These are phyloP conservation scores for Magallana ariakensis DNA, from an alignment of 1,140 invertebrate species.

Conservation along the genomic window DNA sequence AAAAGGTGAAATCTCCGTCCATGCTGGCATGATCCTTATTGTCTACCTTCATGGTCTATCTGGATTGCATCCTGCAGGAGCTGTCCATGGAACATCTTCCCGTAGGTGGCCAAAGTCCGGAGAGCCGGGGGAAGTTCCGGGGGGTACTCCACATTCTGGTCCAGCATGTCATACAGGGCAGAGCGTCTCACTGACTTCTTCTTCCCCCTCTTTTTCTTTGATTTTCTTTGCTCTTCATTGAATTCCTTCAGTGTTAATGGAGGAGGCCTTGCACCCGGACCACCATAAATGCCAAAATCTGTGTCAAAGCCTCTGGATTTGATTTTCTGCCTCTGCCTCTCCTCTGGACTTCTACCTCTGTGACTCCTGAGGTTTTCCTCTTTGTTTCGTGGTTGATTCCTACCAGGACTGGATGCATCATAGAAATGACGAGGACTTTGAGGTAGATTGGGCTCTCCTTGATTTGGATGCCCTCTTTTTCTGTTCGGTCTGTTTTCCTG, in stretches of 20 bases:
- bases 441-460: not conserved
- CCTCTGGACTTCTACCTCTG: constrained; percentile 60
- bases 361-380: constrained; percentile 46
- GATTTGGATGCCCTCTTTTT: not conserved
- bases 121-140: constrained; percentile 32
- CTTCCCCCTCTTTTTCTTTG: constrained; percentile 32
- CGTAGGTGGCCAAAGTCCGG: constrained; percentile 50
- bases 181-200: not conserved
- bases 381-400: not conserved
- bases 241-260: constrained; percentile 57
- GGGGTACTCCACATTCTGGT: not conserved
- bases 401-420: not conserved
- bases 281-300: not conserved
- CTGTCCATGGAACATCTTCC: constrained; percentile 52
- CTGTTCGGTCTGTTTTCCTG: constrained; percentile 45
- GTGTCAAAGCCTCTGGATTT: constrained; percentile 32
- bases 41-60: constrained; percentile 5
- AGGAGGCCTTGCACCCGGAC: not conserved
- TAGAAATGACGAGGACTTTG: not conserved
- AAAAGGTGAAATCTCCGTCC: not conserved
- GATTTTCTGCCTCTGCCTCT: constrained; percentile 21
- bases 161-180: not conserved
- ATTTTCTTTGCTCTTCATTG: constrained; percentile 48
- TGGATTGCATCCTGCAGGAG: constrained; percentile 41
- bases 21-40: constrained; percentile 5